phyloP scores from a whole-genome alignment of 53 echinoderm and acorn worm species.

The Zoroaster sp. region DNA sequence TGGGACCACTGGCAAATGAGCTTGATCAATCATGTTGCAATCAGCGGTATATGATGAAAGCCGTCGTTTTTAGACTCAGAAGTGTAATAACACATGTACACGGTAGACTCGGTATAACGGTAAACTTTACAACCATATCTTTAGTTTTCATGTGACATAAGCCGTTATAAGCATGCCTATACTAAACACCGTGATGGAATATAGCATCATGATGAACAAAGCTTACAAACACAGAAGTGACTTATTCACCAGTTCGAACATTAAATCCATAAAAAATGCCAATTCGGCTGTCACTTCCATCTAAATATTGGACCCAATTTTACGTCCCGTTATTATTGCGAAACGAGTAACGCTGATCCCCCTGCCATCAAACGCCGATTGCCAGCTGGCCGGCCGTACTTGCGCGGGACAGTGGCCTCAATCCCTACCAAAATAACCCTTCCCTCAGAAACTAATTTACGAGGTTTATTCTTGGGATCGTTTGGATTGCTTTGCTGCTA shows the following conservation, averaged over 20 bases:
- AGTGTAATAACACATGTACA: too few relatives aligned
- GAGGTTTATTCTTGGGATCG: background rate
- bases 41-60: too few relatives aligned
- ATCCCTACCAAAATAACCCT: background rate
- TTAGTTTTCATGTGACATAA: too few relatives aligned
- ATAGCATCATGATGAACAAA: background rate
- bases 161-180: too few relatives aligned
- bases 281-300: background rate
- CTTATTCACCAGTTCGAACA: slow-evolving; percentile 3
- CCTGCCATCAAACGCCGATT: background rate
- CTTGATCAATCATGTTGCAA: too few relatives aligned
- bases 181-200: too few relatives aligned
- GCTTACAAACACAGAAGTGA: background rate
- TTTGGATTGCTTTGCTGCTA: slow-evolving; percentile 13
- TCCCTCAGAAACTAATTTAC: slow-evolving; percentile 34
- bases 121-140: too few relatives aligned
- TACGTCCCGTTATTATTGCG: background rate
- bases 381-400: background rate
- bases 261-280: slow-evolving; percentile 27
- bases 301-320: slow-evolving; percentile 1
- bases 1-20: too few relatives aligned
- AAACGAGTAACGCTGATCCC: background rate
- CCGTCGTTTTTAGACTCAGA: too few relatives aligned
- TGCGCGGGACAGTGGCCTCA: background rate
- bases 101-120: too few relatives aligned